Conservation (phyloP, 2,888 invertebrate genomes). For the Hyposoter dolosus region DNA sequence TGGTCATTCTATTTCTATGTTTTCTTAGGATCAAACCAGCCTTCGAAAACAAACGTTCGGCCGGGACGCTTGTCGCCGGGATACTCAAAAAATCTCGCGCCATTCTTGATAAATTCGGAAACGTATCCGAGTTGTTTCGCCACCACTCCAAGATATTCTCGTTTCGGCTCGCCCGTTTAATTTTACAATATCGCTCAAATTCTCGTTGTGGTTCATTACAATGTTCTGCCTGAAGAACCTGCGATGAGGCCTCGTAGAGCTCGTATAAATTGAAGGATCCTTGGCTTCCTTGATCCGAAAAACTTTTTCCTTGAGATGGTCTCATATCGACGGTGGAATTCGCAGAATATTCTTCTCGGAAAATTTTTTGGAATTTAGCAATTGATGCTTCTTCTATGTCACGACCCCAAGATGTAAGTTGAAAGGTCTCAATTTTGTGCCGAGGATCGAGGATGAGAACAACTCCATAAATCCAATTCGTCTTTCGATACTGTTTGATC, state of each 20-base stretch:
- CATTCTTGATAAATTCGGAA: conserved; percentile 65
- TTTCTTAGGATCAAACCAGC: conserved; percentile 61
- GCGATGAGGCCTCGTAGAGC: conserved; percentile 37
- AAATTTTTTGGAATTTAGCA: conserved; percentile 34
- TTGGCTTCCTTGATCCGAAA: conserved; percentile 4
- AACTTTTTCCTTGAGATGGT: conserved; percentile 14
- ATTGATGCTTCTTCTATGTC: conserved; percentile 44
- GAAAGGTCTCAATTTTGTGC: conserved; percentile 69
- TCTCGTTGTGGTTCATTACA: conserved; percentile 33
- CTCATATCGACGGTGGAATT: conserved; percentile 14
- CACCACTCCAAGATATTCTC: conserved; percentile 66
- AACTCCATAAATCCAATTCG: conserved; percentile 70
- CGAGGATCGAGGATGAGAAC: conserved; percentile 71
- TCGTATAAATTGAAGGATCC: conserved; percentile 38
- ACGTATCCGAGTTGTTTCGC: conserved; percentile 52
- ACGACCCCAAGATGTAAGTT: conserved; percentile 62
- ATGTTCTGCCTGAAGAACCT: conserved; percentile 14
- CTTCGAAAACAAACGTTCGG: conserved; percentile 66
- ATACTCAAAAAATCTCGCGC: conserved; percentile 62
- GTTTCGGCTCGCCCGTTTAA: conserved; percentile 44
- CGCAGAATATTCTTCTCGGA: conserved; percentile 37
- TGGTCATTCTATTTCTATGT: conserved; percentile 54
- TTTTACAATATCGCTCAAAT: conserved; percentile 47
- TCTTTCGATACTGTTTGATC: conserved; percentile 56
- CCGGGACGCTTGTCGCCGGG: conserved; percentile 68